Evolutionary conservation across 2,113 vertebrate species (phyloP).

Genomic region (Campylorhamphus procurvoides): DNA sequence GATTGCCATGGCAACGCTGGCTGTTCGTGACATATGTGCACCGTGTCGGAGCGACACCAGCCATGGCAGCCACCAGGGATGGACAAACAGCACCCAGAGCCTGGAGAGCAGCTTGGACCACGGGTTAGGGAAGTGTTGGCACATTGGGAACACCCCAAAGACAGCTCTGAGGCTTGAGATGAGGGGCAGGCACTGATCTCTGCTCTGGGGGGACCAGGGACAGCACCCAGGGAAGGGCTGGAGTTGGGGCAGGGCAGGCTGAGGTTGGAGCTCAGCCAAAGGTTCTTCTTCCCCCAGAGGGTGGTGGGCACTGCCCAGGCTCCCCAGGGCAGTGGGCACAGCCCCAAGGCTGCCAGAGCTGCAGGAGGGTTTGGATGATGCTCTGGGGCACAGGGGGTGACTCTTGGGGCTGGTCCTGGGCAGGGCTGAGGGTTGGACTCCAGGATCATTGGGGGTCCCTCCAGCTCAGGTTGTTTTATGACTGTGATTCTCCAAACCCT

Average conservation of each 20-base stretch:
- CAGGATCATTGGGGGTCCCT: neutral
- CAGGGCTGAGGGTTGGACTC: neutral
- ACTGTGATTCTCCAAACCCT: neutral
- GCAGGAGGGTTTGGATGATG: neutral
- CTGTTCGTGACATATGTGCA: conserved; percentile 55
- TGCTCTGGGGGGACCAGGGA: neutral
- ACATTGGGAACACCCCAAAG: neutral
- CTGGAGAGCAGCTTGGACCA: neutral
- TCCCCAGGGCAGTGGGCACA: neutral
- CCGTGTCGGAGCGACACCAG: conserved; percentile 2
- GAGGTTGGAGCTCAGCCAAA: neutral
- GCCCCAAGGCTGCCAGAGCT: neutral
- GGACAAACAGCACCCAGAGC: neutral
- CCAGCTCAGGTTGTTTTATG: neutral
- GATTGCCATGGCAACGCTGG: conserved; percentile 61
- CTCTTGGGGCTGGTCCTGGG: neutral
- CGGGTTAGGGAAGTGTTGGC: neutral
- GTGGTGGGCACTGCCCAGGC: neutral
- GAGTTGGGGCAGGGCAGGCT: neutral
- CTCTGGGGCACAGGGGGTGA: neutral
- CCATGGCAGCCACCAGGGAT: accelerated
- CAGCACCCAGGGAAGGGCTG: neutral
- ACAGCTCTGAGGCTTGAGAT: neutral
- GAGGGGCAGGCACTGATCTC: too few species aligned
- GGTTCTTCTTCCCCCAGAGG: neutral